Conservation (phyloP, 2,888 invertebrate genomes). For the Acrobasis suavella region DNA sequence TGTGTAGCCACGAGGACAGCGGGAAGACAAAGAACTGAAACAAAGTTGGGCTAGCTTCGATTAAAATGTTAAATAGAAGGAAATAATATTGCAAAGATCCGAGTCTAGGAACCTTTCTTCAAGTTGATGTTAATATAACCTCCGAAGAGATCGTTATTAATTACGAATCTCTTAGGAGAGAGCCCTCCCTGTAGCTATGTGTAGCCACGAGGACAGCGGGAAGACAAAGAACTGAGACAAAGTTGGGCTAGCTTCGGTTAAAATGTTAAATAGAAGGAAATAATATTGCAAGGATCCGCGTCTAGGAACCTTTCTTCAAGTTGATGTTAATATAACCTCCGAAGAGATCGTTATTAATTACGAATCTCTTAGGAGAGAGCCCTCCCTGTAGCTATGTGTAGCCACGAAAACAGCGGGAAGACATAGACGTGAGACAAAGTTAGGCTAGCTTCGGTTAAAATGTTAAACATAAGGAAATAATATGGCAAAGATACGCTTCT, state of each 20-base stretch:
- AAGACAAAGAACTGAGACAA: background rate
- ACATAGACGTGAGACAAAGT: background rate
- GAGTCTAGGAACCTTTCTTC: too few relatives aligned
- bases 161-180: conserved; percentile 36
- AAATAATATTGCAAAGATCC: too few relatives aligned
- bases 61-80: too few relatives aligned
- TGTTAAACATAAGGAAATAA: too few relatives aligned
- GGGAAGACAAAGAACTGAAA: background rate
- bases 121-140: too few relatives aligned
- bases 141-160: conserved; percentile 45
- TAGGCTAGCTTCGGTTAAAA: too few relatives aligned
- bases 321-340: conserved; percentile 23
- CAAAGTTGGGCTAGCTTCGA: background rate
- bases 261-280: too few relatives aligned
- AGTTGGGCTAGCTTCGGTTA: too few relatives aligned
- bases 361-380: conserved; percentile 30
- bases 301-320: background rate
- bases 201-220: conserved; percentile 15
- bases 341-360: conserved; percentile 44
- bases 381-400: conserved; percentile 16
- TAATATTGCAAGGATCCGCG: background rate
- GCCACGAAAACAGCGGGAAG: conserved; percentile 7
- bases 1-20: conserved; percentile 19
- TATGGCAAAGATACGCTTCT: background rate
- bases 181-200: conserved; percentile 18